These are phyloP conservation scores for Triplophysa tibetana DNA, from an alignment of 2,113 vertebrate species.

Conservation along the genomic window DNA sequence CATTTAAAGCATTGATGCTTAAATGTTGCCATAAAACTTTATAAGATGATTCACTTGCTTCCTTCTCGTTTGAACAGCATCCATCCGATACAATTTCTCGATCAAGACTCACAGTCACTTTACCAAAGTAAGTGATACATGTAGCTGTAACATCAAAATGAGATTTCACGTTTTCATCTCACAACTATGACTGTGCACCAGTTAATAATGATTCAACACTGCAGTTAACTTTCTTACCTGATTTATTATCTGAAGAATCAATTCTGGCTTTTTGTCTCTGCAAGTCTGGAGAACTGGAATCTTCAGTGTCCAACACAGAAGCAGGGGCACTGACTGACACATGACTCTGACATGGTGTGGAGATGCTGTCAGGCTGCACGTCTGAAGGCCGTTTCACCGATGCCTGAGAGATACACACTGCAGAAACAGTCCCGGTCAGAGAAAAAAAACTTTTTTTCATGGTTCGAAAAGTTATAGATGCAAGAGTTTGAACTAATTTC, in stretches of 20 bases:
- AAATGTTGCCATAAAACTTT: constrained; percentile 38
- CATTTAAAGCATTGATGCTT: background rate
- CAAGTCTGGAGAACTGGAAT: background rate
- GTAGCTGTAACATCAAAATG: background rate
- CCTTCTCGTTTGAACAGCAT: background rate
- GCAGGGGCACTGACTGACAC: background rate
- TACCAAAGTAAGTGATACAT: background rate
- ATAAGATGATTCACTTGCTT: constrained; percentile 48
- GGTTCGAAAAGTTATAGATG: background rate
- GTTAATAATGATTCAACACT: background rate
- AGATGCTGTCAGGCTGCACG: background rate
- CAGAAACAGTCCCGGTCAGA: background rate
- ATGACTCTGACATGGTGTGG: background rate
- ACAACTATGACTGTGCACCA: background rate
- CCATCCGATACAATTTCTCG: constrained; percentile 25
- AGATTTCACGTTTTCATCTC: background rate
- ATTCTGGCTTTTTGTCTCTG: background rate
- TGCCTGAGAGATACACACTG: background rate
- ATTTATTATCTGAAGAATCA: constrained; percentile 7
- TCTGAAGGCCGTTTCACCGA: background rate
- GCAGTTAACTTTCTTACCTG: background rate
- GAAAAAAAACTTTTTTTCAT: background rate
- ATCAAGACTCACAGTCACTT: constrained; percentile 2
- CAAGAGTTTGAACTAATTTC: background rate
- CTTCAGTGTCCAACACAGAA: background rate